Percentiles rank a stretch among this genome's conserved stretches.
These are phyloP conservation scores for Smittia sp. DNA, from an alignment of 2,888 invertebrate genomes.

Conservation along the genomic window DNA sequence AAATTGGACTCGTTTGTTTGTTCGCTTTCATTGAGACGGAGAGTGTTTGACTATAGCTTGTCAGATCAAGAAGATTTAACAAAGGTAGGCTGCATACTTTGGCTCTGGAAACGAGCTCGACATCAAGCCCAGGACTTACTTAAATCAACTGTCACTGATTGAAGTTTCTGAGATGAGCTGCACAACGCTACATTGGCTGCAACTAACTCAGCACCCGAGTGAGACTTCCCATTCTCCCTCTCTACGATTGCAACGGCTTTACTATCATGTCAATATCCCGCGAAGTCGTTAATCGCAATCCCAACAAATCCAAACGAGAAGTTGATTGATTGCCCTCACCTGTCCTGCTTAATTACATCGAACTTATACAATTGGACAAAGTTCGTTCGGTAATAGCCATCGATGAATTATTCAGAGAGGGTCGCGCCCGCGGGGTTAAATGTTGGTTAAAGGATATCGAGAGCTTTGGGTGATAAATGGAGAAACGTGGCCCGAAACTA, in stretches of 20 bases:
- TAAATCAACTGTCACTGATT: too few species aligned
- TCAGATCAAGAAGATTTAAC: too few species aligned
- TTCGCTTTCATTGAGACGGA: neutral
- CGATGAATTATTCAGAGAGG: constrained; percentile 23
- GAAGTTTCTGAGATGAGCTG: too few species aligned
- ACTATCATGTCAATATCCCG: too few species aligned
- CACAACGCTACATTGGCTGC: too few species aligned
- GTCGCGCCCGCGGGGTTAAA: constrained; percentile 6
- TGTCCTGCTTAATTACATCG: constrained; percentile 31
- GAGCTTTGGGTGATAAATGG: constrained; percentile 26
- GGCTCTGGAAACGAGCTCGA: too few species aligned
- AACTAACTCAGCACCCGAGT: too few species aligned
- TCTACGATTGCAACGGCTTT: too few species aligned
- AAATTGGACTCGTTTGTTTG: neutral
- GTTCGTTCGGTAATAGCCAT: constrained; percentile 4
- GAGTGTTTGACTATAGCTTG: too few species aligned
- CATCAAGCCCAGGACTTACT: too few species aligned
- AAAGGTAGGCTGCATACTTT: too few species aligned
- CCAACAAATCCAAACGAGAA: neutral
- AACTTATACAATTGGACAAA: constrained; percentile 38
- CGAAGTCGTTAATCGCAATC: neutral
- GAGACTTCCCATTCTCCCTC: too few species aligned
- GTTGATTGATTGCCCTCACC: neutral
- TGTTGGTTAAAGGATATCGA: constrained; percentile 4
- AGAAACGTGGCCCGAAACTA: constrained; percentile 9